phyloP scores from a whole-genome alignment of 1,140 invertebrate species.

The Atta colombica region DNA sequence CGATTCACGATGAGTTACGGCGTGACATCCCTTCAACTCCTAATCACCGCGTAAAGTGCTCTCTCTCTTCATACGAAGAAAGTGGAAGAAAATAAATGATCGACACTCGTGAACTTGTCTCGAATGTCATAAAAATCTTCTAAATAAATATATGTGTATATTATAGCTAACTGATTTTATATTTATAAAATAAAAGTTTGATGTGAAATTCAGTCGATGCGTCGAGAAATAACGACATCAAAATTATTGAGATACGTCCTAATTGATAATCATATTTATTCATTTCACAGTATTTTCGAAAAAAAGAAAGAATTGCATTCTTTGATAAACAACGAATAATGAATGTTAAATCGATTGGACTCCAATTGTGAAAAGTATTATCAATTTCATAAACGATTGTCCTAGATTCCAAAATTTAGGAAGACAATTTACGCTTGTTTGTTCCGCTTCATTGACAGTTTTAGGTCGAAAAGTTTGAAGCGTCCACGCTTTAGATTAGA shows the following conservation, averaged over 20 bases:
- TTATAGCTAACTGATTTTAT: neutral
- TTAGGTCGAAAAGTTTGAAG: slow-evolving; percentile 41
- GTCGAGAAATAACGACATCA: neutral
- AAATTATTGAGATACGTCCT: slow-evolving; percentile 1
- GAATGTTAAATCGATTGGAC: neutral
- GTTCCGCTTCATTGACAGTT: slow-evolving; percentile 52
- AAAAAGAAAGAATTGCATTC: neutral
- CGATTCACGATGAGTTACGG: slow-evolving; percentile 46
- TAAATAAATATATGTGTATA: neutral
- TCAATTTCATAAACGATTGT: slow-evolving; percentile 50
- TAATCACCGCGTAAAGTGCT: slow-evolving; percentile 56
- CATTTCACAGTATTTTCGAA: neutral
- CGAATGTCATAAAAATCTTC: neutral
- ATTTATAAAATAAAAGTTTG: neutral
- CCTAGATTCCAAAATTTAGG: slow-evolving; percentile 68
- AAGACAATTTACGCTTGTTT: slow-evolving; percentile 54
- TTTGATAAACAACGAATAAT: neutral
- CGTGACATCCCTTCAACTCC: slow-evolving; percentile 53
- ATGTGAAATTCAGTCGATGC: neutral
- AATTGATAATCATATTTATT: neutral
- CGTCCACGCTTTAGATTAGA: neutral
- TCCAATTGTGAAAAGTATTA: slow-evolving; percentile 25
- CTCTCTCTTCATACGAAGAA: neutral
- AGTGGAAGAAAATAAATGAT: slow-evolving; percentile 16
- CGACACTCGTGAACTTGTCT: neutral